phyloP scores from a whole-genome alignment of 2,888 invertebrate genomes.

The Stenodema calcarata region DNA sequence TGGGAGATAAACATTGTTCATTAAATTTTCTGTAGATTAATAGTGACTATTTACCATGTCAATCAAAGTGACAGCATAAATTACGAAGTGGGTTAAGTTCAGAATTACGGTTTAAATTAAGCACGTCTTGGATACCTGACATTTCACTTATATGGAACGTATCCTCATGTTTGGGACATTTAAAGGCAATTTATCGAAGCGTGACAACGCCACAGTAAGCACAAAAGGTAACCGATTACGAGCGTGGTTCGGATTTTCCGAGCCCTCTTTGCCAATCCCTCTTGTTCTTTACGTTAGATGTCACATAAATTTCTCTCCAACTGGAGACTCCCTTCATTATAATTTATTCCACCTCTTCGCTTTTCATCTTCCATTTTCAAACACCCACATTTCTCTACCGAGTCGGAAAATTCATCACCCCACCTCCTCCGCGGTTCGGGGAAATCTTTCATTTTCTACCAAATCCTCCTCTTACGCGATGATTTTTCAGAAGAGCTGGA shows the following conservation, averaged over 20 bases:
- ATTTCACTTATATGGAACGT: background rate
- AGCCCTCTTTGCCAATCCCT: background rate
- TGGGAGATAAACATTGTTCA: no score
- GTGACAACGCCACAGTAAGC: background rate
- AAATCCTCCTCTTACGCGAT: background rate
- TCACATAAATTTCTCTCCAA: constrained; percentile 1
- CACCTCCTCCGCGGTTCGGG: background rate
- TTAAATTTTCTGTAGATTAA: no score
- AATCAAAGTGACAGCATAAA: no score
- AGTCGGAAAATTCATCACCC: background rate
- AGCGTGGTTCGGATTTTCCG: background rate
- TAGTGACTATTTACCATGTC: no score
- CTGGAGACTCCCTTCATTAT: background rate
- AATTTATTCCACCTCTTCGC: constrained; percentile 10
- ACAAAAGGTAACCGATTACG: background rate
- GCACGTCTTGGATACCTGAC: background rate
- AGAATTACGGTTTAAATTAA: no score
- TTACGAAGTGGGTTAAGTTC: no score
- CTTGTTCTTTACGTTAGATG: background rate
- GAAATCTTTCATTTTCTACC: background rate
- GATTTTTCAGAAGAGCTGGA: background rate
- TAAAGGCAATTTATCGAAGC: background rate
- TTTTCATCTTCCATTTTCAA: background rate
- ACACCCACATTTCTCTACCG: background rate
- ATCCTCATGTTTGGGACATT: background rate